Base-by-base conservation (phyloP, 2,797 vertebrate species). In the Eurystomus glaucurus region DNA sequence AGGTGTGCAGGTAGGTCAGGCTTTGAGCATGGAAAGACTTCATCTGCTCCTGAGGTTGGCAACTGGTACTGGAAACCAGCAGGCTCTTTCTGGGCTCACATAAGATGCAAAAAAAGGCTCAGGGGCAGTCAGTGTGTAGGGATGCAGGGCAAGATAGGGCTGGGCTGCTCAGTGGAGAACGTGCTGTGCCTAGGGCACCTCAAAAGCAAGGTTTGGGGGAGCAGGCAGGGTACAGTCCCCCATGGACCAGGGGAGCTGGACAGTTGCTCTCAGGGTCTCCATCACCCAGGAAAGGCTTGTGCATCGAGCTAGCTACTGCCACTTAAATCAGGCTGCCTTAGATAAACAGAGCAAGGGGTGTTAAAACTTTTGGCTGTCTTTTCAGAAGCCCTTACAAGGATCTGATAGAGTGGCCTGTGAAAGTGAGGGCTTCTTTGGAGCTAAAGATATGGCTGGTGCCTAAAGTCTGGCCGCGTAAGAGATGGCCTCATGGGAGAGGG, bases 291-390 rank as follows among this genome's bases (percentile, higher is more conserved):
- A 62, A 35, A 43, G 81, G 68, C 37, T 85, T 9, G 18, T 33
- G 82, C 23, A 33, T 86, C 6, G 26, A 18, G 31, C 22, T 57
- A 57, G 19, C 43, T 60, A 86, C 95, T 89, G 50, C 61, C 46
- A 33, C 88, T 96, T 98, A 98, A 97, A 98, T 98, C 98, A 97
- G 97, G 96, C 97, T 98, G 95, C 98, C 46, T 99, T 98, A 99
- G 99, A 98, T 97, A 99, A 99, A 98, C 97, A 96, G 88, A 95
- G 97, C 60, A 57, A 94, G 95, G 85, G 79, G 60, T 97, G 95
- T 41, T 57, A 96, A 98, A 98, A 98, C 98, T 99, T 99, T 98
- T 98, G 98, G 88, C 93, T 97, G 58, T 85, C 94, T 98, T 91
- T 97, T 85, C 92, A 98, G 98, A 98, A 98, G 97, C 97, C 96